These are phyloP conservation scores for Agrochola circellaris DNA, from an alignment of 2,888 invertebrate genomes.

Conservation along the genomic window DNA sequence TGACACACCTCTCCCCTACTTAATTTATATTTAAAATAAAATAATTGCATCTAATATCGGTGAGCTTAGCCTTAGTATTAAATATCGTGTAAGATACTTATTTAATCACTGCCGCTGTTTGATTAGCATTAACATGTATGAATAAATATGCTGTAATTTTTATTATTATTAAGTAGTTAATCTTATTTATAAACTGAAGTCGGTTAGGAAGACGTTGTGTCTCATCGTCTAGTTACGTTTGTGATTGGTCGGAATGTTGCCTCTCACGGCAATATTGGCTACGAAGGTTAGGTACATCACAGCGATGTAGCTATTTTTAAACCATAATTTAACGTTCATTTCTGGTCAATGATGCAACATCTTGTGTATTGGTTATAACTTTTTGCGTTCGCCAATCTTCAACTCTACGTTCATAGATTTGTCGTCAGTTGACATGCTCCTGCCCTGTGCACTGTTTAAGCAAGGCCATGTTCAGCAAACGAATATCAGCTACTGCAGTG, in stretches of 20 bases:
- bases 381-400: not conserved
- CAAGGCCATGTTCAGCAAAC: too few relatives aligned
- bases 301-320: constrained; percentile 38
- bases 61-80: not conserved
- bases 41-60: not conserved
- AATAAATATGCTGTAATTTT: not conserved
- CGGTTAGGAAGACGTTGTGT: not conserved
- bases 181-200: not conserved
- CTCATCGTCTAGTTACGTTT: constrained; percentile 12
- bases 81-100: not conserved
- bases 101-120: not conserved
- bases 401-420: not conserved
- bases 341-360: not conserved
- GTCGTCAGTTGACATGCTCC: not conserved
- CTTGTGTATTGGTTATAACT: not conserved
- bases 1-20: too few relatives aligned
- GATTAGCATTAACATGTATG: not conserved
- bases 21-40: not conserved
- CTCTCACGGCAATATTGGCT: constrained; percentile 41
- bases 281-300: constrained; percentile 29
- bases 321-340: not conserved
- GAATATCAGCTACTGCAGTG: too few relatives aligned
- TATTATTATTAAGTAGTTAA: not conserved
- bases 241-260: constrained; percentile 29
- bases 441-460: too few relatives aligned